phyloP scores from a whole-genome alignment of 2,888 invertebrate species.

The Baccha elongata region DNA sequence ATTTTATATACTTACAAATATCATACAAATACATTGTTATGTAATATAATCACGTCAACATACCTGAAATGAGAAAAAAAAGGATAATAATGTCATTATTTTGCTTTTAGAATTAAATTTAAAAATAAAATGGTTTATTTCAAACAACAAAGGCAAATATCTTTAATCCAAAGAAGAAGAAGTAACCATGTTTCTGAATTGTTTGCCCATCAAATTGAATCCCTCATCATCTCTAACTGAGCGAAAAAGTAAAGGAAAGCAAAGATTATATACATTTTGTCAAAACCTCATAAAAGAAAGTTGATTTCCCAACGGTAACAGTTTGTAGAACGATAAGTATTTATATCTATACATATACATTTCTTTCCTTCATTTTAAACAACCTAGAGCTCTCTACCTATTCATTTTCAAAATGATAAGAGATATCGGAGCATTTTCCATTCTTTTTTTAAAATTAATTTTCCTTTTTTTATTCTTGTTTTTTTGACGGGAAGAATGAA shows the following conservation, averaged over 20 bases:
- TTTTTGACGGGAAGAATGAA: neutral
- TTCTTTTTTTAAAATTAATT: slow-evolving; percentile 57
- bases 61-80: slow-evolving; percentile 24
- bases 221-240: slow-evolving; percentile 40
- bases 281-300: slow-evolving; percentile 40
- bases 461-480: slow-evolving; percentile 8
- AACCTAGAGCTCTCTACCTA: slow-evolving; percentile 19
- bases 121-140: neutral
- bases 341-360: slow-evolving; percentile 1
- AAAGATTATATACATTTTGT: slow-evolving; percentile 53
- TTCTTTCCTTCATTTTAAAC: too few species aligned
- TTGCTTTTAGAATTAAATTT: neutral
- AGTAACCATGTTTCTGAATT: neutral
- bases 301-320: slow-evolving; percentile 72
- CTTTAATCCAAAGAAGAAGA: too few species aligned
- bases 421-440: slow-evolving; percentile 61
- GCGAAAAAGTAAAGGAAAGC: slow-evolving; percentile 4
- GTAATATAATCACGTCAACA: neutral
- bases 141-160: slow-evolving; percentile 31
- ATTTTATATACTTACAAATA: too few species aligned
- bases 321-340: slow-evolving; percentile 53
- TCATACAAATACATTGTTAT: neutral
- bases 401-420: slow-evolving; percentile 65
- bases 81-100: neutral
- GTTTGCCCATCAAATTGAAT: slow-evolving; percentile 28